Conservation (phyloP, 2,113 vertebrate genomes). For the Cranoglanis bouderius region DNA sequence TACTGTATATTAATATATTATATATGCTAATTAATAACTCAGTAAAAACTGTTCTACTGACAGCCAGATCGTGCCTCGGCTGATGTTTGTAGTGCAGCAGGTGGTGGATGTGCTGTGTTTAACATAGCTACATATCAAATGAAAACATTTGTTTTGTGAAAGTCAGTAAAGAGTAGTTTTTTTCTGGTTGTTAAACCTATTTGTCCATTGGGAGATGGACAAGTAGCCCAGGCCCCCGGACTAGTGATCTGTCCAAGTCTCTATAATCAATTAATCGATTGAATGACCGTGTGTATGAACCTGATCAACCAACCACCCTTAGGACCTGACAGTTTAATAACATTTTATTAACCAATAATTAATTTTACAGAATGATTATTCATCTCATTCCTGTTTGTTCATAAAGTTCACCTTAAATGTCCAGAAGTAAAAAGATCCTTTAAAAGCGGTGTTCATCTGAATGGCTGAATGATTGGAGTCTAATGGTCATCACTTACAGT, state of each 20-base stretch:
- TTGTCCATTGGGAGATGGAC: neutral
- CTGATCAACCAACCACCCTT: neutral
- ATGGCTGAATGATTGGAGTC: too few relatives aligned
- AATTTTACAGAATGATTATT: neutral
- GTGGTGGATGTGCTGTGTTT: neutral
- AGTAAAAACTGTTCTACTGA: neutral
- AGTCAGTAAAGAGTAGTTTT: neutral
- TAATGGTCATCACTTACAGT: neutral
- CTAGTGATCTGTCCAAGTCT: neutral
- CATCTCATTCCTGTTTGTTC: neutral
- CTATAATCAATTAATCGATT: neutral
- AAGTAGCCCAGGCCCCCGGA: neutral
- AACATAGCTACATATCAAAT: neutral
- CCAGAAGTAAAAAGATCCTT: neutral
- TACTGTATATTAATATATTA: too few relatives aligned
- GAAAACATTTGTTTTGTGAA: neutral
- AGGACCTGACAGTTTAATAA: neutral
- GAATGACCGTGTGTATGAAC: neutral
- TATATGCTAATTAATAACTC: too few relatives aligned
- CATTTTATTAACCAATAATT: neutral
- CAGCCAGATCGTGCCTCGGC: neutral
- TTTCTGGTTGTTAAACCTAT: neutral
- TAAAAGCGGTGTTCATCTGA: neutral
- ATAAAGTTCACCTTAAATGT: neutral
- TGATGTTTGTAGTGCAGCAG: neutral